Base-by-base conservation (phyloP, 1,140 invertebrate species). In the Amphibalanus amphitrite region DNA sequence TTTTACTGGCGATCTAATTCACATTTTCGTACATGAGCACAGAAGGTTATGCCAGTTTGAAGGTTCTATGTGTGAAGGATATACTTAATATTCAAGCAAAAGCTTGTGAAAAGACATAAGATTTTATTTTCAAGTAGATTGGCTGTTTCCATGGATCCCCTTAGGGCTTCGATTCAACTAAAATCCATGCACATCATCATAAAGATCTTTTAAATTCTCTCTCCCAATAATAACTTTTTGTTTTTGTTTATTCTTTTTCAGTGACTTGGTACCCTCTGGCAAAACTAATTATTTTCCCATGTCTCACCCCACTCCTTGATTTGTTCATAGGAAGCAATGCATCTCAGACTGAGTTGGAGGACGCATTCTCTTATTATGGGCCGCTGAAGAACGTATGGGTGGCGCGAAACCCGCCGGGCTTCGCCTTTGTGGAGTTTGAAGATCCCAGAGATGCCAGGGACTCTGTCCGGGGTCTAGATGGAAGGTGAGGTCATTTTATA, bases 371-470 rank as follows among this genome's bases (percentile, higher is more conserved):
- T 76, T 89, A 89, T 82, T 97, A 91, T 83, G 95, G 95, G 70
- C 92, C 92, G 70, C 85, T 93, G 77, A 94, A 90, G 82, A 98
- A 89, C 80, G 94, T 97, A 67, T 96, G 93, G 93, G 92, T 96
- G 73, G 93, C 93, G 40, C 88, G 93, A 79, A 95, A 95, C 81
- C 94, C 92, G 75, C 92, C n/a, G n/a, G n/a, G n/a, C n/a, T n/a
- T n/a, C n/a, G n/a, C n/a, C n/a, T n/a, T n/a, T n/a, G n/a, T n/a
- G 88, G 95, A 98, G 82, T 99, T 97, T 84, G 90, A 95, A 82
- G 94, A 17, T 98, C 98, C 83, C 90, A 79, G 82, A 72, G 97
- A 99, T 83, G 96, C 96, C 25, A 93, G 97, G 81, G 96, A 99
- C 83, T 92, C 95, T 70, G 93, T 95, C n/a, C 83, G 91, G 77